Percentiles rank a stretch among this genome's conserved stretches.
These are phyloP conservation scores for Pristionchus arcanus DNA, from an alignment of 2,888 invertebrate species.

Conservation along the genomic window DNA sequence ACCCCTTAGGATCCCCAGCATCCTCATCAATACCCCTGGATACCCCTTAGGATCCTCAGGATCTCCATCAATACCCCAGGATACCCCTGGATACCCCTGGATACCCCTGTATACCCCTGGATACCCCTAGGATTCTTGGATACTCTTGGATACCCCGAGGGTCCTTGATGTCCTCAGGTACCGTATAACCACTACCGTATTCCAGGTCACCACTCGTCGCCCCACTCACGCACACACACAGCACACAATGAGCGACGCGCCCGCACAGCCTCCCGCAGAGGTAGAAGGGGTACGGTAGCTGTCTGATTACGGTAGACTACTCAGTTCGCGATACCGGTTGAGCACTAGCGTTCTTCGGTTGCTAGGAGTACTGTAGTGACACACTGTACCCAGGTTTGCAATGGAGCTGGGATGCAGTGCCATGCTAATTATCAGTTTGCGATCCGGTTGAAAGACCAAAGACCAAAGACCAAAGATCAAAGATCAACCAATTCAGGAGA, in stretches of 20 bases:
- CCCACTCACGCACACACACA: background rate
- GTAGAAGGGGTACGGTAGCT: conserved; percentile 20
- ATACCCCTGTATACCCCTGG: background rate
- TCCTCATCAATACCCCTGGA: background rate
- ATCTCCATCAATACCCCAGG: background rate
- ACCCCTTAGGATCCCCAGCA: no score
- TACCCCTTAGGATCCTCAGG: background rate
- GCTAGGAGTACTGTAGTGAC: no score
- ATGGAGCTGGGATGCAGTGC: no score
- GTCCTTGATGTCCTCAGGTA: background rate
- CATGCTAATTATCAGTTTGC: no score
- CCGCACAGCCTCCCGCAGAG: background rate
- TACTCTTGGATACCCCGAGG: background rate
- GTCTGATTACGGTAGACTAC: background rate
- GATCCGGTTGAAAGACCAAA: background rate
- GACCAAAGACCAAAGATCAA: background rate
- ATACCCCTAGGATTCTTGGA: background rate
- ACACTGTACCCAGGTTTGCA: no score
- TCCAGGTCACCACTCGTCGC: background rate
- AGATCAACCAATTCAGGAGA: background rate
- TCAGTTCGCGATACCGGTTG: background rate
- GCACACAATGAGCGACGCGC: background rate
- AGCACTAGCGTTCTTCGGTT: background rate
- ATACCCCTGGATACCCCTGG: background rate
- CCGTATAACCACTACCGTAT: background rate